Evolutionary conservation across 1,140 invertebrate species (phyloP), one percentile per base, ranked within the genome.

Genomic region (Drosophila parvula): DNA sequence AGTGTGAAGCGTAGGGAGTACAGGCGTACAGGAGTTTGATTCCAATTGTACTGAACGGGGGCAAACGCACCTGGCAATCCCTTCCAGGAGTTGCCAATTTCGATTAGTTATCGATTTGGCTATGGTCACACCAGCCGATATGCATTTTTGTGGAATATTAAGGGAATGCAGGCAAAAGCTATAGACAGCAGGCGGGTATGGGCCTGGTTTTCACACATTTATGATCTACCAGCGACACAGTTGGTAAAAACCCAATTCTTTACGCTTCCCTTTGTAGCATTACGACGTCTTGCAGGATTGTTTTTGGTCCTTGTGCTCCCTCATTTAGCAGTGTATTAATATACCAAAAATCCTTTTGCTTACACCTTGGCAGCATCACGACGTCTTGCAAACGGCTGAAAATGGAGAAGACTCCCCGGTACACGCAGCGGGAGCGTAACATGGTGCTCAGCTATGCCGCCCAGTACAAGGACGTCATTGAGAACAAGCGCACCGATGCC

Each of bases 391-490:
- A 86, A 78, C 81, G 90, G 74, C 71, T 91, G 69, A 91, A 91
- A 81, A 92, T 92, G 91, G 91, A 92, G 76, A 92, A 92, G 86
- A 92, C 91, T 92, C 91, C 91, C 88, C 91, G 91, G 59, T 92
- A 92, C 74, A 92, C 91, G 58, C 91, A 92, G 79, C 91, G 91
- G 90, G 91, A 92, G 90, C 91, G 91, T n/a, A 92, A 92, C 32
- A 92, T 92, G 91, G 91, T 92, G 41, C 78, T 92, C 41, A 75
- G 86, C 40, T 92, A 89, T 77, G 91, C 91, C 45, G 91, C 91
- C 58, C 89, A 91, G 62, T 89, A 92, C 67, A 92, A 92, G 67
- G 91, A 92, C 56, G 81, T 92, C 44, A 92, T 92, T 38, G 91
- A 92, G 62, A 92, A 92, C 55, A 92, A 92, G 40, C 91, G 91